Evolutionary conservation across 2,888 invertebrate genomes (phyloP), one percentile per base, ranked within the genome.

Genomic region (Xanthostigma xanthostigma): DNA sequence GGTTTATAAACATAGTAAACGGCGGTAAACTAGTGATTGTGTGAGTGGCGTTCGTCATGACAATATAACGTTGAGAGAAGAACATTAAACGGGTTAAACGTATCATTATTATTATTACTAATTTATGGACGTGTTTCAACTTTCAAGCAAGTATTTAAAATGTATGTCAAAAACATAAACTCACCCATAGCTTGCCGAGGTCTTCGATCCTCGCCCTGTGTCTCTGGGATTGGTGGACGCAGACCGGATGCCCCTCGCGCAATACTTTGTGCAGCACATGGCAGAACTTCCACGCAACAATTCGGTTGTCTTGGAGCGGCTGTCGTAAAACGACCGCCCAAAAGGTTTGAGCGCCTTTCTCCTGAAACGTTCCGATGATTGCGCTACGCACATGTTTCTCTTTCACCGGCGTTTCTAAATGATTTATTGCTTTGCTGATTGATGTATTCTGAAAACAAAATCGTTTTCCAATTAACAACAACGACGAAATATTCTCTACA

Each of bases 251-350:
- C 0, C 96, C 97, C 70, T 98, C 97, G 12, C 96, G 76, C 52
- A 97, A 71, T 47, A 98, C 74, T 64, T 97, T 97, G 69, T 98
- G 98, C 17, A 97, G 75, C 54, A 97, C 88, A 71, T 98, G 93
- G 62, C 95, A 96, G 70, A 97, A 94, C 71, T 98, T 99, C 98
- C 98, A 98, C 34, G 95, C 92, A 44, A 94, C 85, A 58, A 98
- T 94, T 53, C 92, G 81, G 71, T 94, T 90, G 58, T 93, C 95
- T 69, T 92, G 87, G 2, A 91, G 68, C 9, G 89, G 91, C 53
- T 89, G 76, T 36, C 86, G 64, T 2, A 70, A 59, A 8, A 70
- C 67, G 39, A 74, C 66, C 10, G 68, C 79, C 97, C 97, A 98
- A 69, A 96, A 98, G 14, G 89, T 83, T 61, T 81, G 76, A 10